phyloP scores from a whole-genome alignment of 2,888 invertebrate species.

The Sminthurinus aureus region DNA sequence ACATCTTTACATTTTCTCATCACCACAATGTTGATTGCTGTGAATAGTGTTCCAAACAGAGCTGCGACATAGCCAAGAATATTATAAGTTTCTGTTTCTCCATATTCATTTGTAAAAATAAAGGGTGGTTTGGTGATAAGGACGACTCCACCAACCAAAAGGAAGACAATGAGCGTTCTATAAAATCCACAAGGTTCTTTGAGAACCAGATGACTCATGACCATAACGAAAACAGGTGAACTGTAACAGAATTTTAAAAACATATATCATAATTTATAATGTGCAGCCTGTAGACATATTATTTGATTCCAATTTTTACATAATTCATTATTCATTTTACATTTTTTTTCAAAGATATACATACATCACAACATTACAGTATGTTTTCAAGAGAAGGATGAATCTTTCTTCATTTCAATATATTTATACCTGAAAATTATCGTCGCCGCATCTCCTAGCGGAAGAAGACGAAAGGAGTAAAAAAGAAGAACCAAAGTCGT shows the following conservation, averaged over 20 bases:
- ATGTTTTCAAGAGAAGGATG: no score
- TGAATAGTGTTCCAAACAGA: constrained; percentile 64
- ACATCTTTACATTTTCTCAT: constrained; percentile 66
- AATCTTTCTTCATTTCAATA: not conserved
- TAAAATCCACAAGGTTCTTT: constrained; percentile 66
- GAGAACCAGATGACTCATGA: constrained; percentile 64
- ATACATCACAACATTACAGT: not conserved
- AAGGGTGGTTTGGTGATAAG: constrained; percentile 66
- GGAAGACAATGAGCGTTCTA: constrained; percentile 64
- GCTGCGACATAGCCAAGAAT: constrained; percentile 64
- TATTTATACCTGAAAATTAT: constrained; percentile 64
- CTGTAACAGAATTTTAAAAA: constrained; percentile 57
- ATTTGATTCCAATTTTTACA: no score
- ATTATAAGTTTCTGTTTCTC: constrained; percentile 62
- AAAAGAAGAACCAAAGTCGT: constrained; percentile 64
- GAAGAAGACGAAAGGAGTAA: constrained; percentile 65
- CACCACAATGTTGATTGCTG: constrained; percentile 65
- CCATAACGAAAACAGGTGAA: constrained; percentile 66
- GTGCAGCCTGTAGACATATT: no score
- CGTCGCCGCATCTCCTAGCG: constrained; percentile 67
- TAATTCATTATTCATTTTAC: no score
- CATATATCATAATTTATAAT: no score
- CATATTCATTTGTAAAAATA: constrained; percentile 62
- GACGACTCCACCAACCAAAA: constrained; percentile 64
- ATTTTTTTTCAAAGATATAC: not conserved